phyloP scores from a whole-genome alignment of 2,888 invertebrate species.

The Lasioglossum figueresi region DNA sequence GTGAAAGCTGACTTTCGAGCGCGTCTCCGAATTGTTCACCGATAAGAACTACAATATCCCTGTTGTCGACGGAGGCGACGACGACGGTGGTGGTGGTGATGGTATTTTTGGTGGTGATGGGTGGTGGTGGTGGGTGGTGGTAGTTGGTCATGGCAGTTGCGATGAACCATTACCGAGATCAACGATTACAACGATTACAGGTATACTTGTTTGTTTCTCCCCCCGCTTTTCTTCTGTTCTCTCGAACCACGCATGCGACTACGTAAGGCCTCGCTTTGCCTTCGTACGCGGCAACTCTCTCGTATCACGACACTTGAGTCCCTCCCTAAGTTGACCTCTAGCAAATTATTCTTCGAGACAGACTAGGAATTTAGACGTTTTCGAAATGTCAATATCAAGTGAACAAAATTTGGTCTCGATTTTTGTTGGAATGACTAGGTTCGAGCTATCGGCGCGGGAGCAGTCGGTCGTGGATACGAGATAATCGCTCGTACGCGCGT shows the following conservation, averaged over 20 bases:
- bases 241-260: slow-evolving; percentile 68
- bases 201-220: slow-evolving; percentile 37
- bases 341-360: not conserved
- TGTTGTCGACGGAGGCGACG: slow-evolving; percentile 51
- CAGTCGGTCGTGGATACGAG: slow-evolving; percentile 53
- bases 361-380: not conserved
- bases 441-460: not conserved
- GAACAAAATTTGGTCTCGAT: not conserved
- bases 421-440: not conserved
- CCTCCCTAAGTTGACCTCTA: not conserved
- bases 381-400: not conserved
- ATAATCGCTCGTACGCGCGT: slow-evolving; percentile 61
- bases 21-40: slow-evolving; percentile 42
- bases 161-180: slow-evolving; percentile 64
- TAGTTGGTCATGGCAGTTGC: slow-evolving; percentile 60
- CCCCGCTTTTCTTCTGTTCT: slow-evolving; percentile 22
- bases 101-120: not conserved
- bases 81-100: slow-evolving; percentile 15
- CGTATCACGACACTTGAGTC: slow-evolving; percentile 35
- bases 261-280: slow-evolving; percentile 67
- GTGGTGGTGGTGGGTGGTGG: slow-evolving; percentile 20
- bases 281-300: slow-evolving; percentile 57
- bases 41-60: slow-evolving; percentile 13
- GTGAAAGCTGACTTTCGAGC: slow-evolving; percentile 55
- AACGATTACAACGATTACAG: slow-evolving; percentile 51